phyloP scores from a whole-genome alignment of 2,888 invertebrate species.

The Nasonia oneida region DNA sequence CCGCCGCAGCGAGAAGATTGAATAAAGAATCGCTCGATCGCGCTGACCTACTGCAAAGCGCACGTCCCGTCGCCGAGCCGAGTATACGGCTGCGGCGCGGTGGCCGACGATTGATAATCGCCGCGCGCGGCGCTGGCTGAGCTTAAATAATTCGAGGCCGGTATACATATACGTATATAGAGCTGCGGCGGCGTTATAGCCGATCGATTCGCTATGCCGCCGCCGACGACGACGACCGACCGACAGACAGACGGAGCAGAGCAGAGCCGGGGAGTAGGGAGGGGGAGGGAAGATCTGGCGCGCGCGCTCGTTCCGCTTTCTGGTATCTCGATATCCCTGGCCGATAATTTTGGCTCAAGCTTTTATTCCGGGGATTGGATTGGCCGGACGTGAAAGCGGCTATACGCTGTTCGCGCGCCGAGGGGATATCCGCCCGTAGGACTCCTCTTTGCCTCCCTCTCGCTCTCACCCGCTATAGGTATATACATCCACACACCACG shows the following conservation, averaged over 20 bases:
- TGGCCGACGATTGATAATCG: slow-evolving; percentile 35
- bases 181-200: not conserved
- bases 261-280: not conserved
- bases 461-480: not conserved
- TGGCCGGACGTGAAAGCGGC: slow-evolving; percentile 67
- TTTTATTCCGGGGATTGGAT: slow-evolving; percentile 72
- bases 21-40: not conserved
- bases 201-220: slow-evolving; percentile 41
- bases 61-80: not conserved
- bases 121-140: not conserved
- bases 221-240: not conserved
- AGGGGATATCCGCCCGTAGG: slow-evolving; percentile 10
- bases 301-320: slow-evolving; percentile 61
- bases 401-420: slow-evolving; percentile 19
- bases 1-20: not conserved
- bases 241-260: not conserved
- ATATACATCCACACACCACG: not conserved
- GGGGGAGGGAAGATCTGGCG: not conserved
- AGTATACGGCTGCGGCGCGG: not conserved
- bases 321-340: slow-evolving; percentile 56
- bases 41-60: not conserved
- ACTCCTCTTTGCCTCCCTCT: not conserved
- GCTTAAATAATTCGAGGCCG: slow-evolving; percentile 52
- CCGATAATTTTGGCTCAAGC: slow-evolving; percentile 71
- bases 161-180: not conserved